Base-by-base conservation (phyloP, 1,140 invertebrate genomes). In the Drosophila asahinai region DNA sequence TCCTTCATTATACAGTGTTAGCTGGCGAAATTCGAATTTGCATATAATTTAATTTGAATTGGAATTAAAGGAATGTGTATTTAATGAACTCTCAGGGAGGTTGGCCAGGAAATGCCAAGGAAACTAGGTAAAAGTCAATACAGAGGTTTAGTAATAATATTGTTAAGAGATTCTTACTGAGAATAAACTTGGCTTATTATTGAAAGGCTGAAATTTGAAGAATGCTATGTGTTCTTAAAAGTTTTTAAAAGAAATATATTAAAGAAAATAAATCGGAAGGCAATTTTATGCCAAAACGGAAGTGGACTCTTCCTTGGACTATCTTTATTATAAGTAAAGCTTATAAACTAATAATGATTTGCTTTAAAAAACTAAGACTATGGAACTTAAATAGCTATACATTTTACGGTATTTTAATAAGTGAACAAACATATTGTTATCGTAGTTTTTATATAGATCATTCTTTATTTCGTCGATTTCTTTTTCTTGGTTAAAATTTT, bases 1-100 rank as follows among this genome's bases (percentile, higher is more conserved):
- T 17, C 22, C 17, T 19, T 81, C 67, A 79, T 90, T 87, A 75
- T 80, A 82, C 76, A 86, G 67, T 45, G 14, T 19, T 38, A 7
- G 22, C 40, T 71, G 38, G 40, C 54, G 17, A 68, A 71, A 47
- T 55, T 42, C 15, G 40, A 33, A 47, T 68, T 67, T 70, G 48
- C 62, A 67, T 67, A 33, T 64, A 43, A 33, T 43, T 55, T 25
- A 22, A 33, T 43, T 65, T n/a, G 25, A 47, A 17, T 47, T 43
- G 25, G 19, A 30, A 6, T 22, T 43, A 43, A 54, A 27, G 19
- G 19, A 66, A 36, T 47, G 40, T 47, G 42, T 47, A 52, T 52
- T 52, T 52, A 12, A 45, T 64, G 52, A 58, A 59, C 40, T 47
- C 17, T 8, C 22, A 38, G 12, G 2, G 12, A n/a, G 15, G 36